Percentiles rank a stretch among this genome's conserved stretches.
These are phyloP conservation scores for Panzeria rudis DNA, from an alignment of 2,888 invertebrate genomes.

Conservation along the genomic window DNA sequence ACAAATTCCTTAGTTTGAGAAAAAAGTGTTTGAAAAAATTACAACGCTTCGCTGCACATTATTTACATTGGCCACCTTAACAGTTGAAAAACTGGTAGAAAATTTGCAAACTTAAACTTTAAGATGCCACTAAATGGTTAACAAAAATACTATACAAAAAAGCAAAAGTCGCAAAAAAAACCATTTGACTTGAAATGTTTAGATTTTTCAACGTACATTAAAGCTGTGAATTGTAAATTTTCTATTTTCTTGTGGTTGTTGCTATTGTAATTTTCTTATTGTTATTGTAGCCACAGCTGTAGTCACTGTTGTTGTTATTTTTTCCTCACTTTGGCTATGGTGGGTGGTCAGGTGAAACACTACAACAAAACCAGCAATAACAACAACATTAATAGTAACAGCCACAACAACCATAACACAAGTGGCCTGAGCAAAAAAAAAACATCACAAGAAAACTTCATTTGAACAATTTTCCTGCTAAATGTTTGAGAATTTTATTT, in stretches of 20 bases:
- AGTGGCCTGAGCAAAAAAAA: conserved; percentile 73
- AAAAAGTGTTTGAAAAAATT: conserved; percentile 46
- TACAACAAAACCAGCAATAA: conserved; percentile 57
- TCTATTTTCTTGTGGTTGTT: conserved; percentile 45
- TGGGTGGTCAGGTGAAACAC: conserved; percentile 83
- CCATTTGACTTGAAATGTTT: conserved; percentile 67
- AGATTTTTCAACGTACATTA: conserved; percentile 65
- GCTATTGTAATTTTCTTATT: conserved; percentile 31
- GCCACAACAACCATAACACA: conserved; percentile 68
- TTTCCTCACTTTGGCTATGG: conserved; percentile 73
- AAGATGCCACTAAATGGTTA: conserved; percentile 55
- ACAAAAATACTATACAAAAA: conserved; percentile 24
- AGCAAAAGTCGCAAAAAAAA: conserved; percentile 15
- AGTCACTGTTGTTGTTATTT: conserved; percentile 53
- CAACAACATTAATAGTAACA: conserved; percentile 10
- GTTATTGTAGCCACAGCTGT: conserved; percentile 10
- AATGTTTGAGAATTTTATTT: conserved; percentile 79
- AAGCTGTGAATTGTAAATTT: conserved; percentile 64
- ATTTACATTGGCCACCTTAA: conserved; percentile 59
- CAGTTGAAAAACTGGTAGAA: conserved; percentile 52
- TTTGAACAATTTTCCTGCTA: conserved; percentile 76
- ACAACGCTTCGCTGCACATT: conserved; percentile 66
- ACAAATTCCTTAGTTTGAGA: conserved; percentile 54
- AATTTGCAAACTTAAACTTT: conserved; percentile 59
- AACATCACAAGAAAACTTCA: conserved; percentile 68